These are phyloP conservation scores for Gallirallus australis DNA, from an alignment of 2,797 vertebrate species.

Conservation along the genomic window DNA sequence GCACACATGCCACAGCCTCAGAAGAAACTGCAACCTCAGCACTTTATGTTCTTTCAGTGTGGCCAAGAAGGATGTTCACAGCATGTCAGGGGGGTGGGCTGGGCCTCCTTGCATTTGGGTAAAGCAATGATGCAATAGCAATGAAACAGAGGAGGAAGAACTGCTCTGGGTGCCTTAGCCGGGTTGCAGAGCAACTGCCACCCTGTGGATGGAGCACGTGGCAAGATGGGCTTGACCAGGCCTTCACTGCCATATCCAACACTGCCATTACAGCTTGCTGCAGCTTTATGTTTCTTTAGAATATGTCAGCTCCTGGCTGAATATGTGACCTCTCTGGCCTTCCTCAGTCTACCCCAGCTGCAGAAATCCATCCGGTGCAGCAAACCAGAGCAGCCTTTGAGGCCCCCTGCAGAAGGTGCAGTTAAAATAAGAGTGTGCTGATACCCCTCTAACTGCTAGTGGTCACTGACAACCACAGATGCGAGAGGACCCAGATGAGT, in stretches of 20 bases:
- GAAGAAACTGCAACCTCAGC: background rate
- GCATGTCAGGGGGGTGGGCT: rapidly evolving
- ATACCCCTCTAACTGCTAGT: background rate
- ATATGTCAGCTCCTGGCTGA: background rate
- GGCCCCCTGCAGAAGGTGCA: background rate
- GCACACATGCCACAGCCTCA: background rate
- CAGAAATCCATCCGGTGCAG: background rate
- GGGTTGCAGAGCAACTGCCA: background rate
- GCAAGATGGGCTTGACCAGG: rapidly evolving
- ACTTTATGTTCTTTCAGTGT: background rate
- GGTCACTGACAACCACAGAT: background rate
- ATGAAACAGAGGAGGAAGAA: background rate
- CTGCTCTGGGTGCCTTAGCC: background rate
- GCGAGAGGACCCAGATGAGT: background rate
- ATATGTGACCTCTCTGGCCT: background rate
- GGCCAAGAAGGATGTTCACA: background rate
- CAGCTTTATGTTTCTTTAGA: background rate
- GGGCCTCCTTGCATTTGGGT: background rate
- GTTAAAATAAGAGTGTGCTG: background rate
- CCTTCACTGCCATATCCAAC: background rate
- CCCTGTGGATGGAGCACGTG: rapidly evolving
- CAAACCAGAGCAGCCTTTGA: background rate
- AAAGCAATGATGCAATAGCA: background rate
- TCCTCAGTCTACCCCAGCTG: background rate
- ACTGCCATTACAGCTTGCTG: background rate